A percentile compares a stretch with the other conserved stretches of the same genome.
Evolutionary conservation across 2,888 invertebrate genomes (phyloP).

Genomic region (Danaus chrysippus): DNA sequence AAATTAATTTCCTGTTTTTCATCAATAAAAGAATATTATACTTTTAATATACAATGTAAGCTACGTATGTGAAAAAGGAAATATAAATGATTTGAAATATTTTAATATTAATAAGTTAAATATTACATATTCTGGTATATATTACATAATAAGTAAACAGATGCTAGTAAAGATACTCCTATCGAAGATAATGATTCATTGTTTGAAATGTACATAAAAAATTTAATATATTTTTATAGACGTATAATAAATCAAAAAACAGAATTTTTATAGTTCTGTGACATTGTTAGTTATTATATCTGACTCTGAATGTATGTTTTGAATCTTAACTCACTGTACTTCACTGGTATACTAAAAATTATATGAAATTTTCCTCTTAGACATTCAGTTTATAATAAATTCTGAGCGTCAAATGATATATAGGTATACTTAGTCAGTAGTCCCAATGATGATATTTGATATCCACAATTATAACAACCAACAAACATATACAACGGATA

Average conservation of each 20-base stretch:
- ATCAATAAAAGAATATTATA: too few species aligned
- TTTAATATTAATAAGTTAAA: not conserved
- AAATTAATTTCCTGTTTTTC: too few species aligned
- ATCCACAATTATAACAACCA: too few species aligned
- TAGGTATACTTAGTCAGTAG: not conserved
- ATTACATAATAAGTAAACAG: too few species aligned
- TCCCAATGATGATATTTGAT: too few species aligned
- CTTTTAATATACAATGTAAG: too few species aligned
- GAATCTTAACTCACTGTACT: constrained; percentile 17
- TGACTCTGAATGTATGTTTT: constrained; percentile 34
- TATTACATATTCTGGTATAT: too few species aligned
- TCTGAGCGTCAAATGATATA: not conserved
- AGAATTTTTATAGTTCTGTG: constrained; percentile 14
- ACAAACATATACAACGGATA: too few species aligned
- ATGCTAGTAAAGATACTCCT: not conserved
- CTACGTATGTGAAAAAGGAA: too few species aligned
- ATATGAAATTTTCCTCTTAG: not conserved
- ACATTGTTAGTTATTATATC: constrained; percentile 35
- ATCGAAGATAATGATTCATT: not conserved
- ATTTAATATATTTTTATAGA: not conserved
- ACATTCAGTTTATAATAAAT: not conserved
- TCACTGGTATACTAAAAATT: not conserved
- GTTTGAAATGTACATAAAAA: not conserved
- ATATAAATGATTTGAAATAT: too few species aligned
- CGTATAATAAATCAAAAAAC: constrained; percentile 12